Conservation (phyloP, 2,113 vertebrate genomes). For the Colaptes auratus region DNA sequence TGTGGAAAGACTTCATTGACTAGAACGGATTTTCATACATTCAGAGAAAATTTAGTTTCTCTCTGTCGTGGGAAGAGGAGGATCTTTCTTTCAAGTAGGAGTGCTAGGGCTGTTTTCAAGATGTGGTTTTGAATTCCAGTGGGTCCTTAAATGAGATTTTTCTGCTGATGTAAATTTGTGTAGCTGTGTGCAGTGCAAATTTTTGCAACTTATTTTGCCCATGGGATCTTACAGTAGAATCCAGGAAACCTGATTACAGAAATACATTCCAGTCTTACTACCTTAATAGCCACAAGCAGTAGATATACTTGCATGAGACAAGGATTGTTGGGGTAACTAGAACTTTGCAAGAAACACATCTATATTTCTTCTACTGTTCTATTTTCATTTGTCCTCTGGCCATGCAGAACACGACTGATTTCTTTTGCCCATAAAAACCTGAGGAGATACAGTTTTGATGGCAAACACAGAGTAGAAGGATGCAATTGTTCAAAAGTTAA, state of each 20-base stretch:
- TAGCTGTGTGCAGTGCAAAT: constrained; percentile 11
- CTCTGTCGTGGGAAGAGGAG: background rate
- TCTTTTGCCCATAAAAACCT: background rate
- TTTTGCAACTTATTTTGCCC: constrained; percentile 7
- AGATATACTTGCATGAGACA: background rate
- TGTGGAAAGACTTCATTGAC: background rate
- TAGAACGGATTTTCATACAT: background rate
- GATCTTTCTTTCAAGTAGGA: background rate
- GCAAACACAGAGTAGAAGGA: background rate
- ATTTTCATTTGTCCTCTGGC: background rate
- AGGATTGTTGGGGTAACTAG: background rate
- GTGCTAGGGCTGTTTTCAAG: background rate
- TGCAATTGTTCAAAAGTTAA: background rate
- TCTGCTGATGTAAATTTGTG: constrained; percentile 42
- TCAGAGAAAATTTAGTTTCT: background rate
- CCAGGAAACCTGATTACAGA: background rate
- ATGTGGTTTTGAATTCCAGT: background rate
- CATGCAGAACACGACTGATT: background rate
- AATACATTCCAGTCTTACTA: background rate
- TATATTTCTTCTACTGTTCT: background rate
- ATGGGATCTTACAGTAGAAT: background rate
- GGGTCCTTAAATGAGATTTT: constrained; percentile 30
- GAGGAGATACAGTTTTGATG: background rate
- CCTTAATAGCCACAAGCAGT: background rate
- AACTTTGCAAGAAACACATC: background rate